Conservation (phyloP, 2,888 invertebrate genomes). For the Diabrotica balteata region DNA sequence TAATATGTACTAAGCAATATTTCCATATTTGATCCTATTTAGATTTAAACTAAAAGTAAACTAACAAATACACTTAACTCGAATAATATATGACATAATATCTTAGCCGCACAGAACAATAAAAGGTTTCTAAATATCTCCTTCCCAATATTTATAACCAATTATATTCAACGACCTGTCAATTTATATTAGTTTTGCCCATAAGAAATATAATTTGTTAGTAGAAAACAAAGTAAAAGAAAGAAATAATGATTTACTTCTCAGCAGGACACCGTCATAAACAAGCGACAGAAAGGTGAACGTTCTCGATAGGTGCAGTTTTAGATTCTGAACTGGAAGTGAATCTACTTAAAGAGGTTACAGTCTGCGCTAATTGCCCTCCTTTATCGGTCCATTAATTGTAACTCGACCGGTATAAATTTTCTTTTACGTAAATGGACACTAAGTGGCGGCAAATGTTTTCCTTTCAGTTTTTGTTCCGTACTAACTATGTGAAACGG, state of each 20-base stretch:
- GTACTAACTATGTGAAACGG: conserved; percentile 13
- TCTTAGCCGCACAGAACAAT: background rate
- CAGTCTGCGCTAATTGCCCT: conserved; percentile 49
- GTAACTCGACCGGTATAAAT: conserved; percentile 42
- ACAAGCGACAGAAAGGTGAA: conserved; percentile 44
- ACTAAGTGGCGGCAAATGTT: conserved; percentile 41
- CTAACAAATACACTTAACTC: too few species aligned
- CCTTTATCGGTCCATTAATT: conserved; percentile 48
- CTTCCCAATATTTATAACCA: too few species aligned
- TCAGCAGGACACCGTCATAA: conserved; percentile 34
- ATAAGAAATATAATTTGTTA: background rate
- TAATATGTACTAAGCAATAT: too few species aligned
- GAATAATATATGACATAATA: background rate
- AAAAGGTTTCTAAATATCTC: background rate
- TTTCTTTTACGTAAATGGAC: conserved; percentile 33
- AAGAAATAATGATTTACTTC: conserved; percentile 20
- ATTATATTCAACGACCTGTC: too few species aligned
- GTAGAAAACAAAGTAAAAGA: conserved; percentile 7
- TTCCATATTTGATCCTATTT: too few species aligned
- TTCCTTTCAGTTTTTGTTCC: conserved; percentile 10
- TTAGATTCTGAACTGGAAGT: conserved; percentile 39
- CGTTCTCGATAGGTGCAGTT: conserved; percentile 37
- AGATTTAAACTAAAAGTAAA: too few species aligned
- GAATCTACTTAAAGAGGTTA: conserved; percentile 45
- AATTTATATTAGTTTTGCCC: background rate